Percentiles rank a stretch among this genome's conserved stretches.
phyloP scores from a whole-genome alignment of 2,888 invertebrate species.

The Xestia sexstrigata region DNA sequence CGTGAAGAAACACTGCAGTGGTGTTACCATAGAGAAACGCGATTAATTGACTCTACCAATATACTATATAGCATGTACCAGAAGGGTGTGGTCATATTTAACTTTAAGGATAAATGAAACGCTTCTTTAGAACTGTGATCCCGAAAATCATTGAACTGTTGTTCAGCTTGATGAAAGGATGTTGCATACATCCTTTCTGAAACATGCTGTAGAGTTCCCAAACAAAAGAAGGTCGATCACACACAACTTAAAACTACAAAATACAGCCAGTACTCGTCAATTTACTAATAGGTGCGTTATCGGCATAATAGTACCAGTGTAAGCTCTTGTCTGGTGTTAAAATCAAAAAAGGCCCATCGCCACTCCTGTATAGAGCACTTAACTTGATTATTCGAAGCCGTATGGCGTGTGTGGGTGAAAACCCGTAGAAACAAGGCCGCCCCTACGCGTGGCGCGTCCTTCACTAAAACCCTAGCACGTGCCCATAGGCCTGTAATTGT shows the following conservation, averaged over 20 bases:
- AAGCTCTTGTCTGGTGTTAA: conserved; percentile 79
- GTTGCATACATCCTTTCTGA: not conserved
- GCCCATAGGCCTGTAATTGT: conserved; percentile 79
- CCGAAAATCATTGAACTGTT: too few species aligned
- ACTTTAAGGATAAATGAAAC: too few species aligned
- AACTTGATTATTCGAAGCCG: conserved; percentile 89
- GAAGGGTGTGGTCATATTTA: not conserved
- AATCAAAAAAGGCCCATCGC: conserved; percentile 86
- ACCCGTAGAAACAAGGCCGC: conserved; percentile 74
- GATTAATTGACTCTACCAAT: not conserved
- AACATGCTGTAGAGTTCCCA: not conserved
- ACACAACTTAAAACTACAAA: conserved; percentile 8
- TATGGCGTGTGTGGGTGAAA: conserved; percentile 71
- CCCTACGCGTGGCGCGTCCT: conserved; percentile 73
- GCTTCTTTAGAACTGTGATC: too few species aligned
- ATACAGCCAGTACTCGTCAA: conserved; percentile 67
- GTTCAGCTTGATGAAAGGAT: too few species aligned
- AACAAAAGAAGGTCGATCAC: not conserved
- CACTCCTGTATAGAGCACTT: conserved; percentile 87
- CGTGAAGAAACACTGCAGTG: not conserved
- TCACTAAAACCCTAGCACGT: conserved; percentile 80
- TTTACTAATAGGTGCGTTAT: conserved; percentile 84
- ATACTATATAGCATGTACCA: not conserved
- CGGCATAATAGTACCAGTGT: conserved; percentile 68
- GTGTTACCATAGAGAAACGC: not conserved